phyloP scores from a whole-genome alignment of 2,113 vertebrate genomes.

The Tragelaphus strepsiceros region DNA sequence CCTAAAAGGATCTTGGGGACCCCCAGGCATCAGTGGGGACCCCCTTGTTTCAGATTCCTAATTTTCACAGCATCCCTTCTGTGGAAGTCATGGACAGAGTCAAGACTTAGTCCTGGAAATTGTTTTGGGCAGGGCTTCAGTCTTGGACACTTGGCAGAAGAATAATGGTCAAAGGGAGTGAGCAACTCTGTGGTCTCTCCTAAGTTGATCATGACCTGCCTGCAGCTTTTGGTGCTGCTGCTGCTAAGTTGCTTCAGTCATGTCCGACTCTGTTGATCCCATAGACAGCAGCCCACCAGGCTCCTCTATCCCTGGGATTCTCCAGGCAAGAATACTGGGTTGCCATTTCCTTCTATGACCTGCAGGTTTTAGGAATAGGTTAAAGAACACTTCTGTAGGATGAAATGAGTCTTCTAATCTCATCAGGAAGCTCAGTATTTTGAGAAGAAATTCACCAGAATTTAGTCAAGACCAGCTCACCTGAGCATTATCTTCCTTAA shows the following conservation, averaged over 20 bases:
- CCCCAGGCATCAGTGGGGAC: background rate
- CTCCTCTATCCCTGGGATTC: background rate
- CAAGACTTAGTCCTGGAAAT: background rate
- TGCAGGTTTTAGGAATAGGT: background rate
- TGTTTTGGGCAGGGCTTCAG: background rate
- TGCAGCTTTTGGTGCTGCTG: background rate
- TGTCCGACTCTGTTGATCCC: background rate
- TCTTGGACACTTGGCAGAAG: constrained; percentile 8
- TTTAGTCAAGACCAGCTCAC: background rate
- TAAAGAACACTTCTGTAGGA: background rate
- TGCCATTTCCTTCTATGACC: background rate
- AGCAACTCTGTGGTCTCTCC: background rate
- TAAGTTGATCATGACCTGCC: background rate
- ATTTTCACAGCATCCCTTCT: background rate
- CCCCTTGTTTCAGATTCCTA: background rate
- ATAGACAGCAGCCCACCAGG: background rate
- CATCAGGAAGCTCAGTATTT: background rate
- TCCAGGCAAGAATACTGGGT: background rate
- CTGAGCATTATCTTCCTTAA: background rate
- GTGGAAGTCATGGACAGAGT: background rate
- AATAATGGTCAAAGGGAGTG: background rate
- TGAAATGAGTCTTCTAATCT: background rate
- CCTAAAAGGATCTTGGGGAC: background rate
- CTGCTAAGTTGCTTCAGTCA: background rate
- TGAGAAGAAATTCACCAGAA: background rate